Conservation (phyloP, 2,113 vertebrate genomes). For the Solea solea region DNA sequence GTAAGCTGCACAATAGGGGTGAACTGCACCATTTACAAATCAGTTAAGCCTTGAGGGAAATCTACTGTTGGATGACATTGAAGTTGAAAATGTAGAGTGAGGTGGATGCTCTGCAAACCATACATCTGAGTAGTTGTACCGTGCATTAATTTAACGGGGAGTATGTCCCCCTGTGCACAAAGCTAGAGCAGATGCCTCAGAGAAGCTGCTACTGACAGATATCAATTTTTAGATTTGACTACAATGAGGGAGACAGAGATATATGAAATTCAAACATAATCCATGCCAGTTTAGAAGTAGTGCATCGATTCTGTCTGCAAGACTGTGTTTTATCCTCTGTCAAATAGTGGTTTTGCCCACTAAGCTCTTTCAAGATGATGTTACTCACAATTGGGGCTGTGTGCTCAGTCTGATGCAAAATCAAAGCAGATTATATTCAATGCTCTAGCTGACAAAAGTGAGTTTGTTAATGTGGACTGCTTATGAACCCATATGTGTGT, state of each 20-base stretch:
- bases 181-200: conserved; percentile 11
- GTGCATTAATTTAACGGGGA: conserved; percentile 39
- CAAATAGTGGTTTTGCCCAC: conserved; percentile 65
- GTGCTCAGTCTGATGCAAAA: conserved; percentile 55
- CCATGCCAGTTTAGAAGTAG: conserved; percentile 30
- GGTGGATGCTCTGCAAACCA: conserved; percentile 55
- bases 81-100: conserved; percentile 73
- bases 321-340: conserved; percentile 60
- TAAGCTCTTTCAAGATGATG: conserved; percentile 66
- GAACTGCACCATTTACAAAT: conserved; percentile 74
- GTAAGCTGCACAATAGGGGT: conserved; percentile 69
- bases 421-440: conserved; percentile 68
- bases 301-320: conserved; percentile 57
- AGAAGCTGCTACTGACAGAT: conserved; percentile 25
- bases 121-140: conserved; percentile 41
- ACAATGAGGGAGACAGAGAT: conserved; percentile 28
- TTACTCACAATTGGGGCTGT: conserved; percentile 43
- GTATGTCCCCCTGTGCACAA: conserved; percentile 34
- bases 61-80: conserved; percentile 77
- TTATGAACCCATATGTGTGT: neutral
- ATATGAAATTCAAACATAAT: conserved; percentile 48
- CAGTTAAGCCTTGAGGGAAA: conserved; percentile 69
- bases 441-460: conserved; percentile 47
- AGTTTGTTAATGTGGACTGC: conserved; percentile 41
- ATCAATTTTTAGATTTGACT: conserved; percentile 54